Evolutionary conservation across 1,140 invertebrate genomes (phyloP).

Genomic region (Saxidomus purpurata): DNA sequence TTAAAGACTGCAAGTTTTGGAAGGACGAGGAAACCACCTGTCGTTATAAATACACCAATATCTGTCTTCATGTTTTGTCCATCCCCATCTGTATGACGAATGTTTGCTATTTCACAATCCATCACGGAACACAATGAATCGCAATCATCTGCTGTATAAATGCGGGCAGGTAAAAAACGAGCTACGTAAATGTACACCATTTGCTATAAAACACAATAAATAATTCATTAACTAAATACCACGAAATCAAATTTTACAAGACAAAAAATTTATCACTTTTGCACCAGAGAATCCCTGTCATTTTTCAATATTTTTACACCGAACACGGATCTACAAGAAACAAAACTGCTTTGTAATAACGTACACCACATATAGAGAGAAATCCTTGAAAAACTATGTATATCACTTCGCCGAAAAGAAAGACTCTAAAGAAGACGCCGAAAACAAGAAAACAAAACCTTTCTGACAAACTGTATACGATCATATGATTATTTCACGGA

Average conservation of each 20-base stretch:
- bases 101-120: constrained; percentile 28
- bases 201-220: background rate
- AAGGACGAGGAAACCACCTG: constrained; percentile 47
- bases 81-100: constrained; percentile 40
- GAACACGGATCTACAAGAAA: background rate
- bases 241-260: background rate
- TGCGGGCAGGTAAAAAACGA: background rate
- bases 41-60: background rate
- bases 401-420: too few species aligned
- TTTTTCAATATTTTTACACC: background rate
- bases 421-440: too few species aligned
- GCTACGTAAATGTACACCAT: background rate
- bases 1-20: background rate
- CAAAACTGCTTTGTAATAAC: background rate
- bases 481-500: background rate
- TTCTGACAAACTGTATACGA: background rate
- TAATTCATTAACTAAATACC: constrained; percentile 22
- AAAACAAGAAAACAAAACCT: too few species aligned
- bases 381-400: too few species aligned
- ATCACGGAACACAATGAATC: constrained; percentile 33
- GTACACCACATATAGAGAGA: too few species aligned
- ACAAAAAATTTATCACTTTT: background rate
- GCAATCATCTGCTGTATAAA: constrained; percentile 18
- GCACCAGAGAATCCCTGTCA: background rate
- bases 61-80: constrained; percentile 55